Base-by-base conservation (phyloP, 2,888 invertebrate species). In the Hyposoter didymator region DNA sequence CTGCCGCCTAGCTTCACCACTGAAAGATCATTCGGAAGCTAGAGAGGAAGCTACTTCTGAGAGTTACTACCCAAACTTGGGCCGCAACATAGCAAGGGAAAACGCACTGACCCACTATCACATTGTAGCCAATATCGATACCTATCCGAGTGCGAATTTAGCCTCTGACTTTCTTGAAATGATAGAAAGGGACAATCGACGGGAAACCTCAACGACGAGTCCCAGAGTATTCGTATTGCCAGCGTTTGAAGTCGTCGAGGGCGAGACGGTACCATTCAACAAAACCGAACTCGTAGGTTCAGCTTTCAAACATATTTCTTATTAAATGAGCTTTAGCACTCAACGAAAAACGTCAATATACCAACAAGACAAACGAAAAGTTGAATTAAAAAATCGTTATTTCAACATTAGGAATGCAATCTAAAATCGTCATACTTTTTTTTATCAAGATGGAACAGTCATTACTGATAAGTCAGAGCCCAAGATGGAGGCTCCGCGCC, bases 21-120 rank as follows among this genome's bases (percentile, higher is more conserved):
- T 96, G 94, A 93, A 95, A 72, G 96, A 96, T 90, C 95, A 96
- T 87, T 88, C 93, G 10, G 94, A 95, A 0, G 95, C 96, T 0
- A 95, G n/a, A n/a, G n/a, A n/a, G n/a, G n/a, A n/a, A n/a, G n/a
- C n/a, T n/a, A n/a, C n/a, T n/a, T n/a, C n/a, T n/a, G n/a, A n/a
- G n/a, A n/a, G n/a, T n/a, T n/a, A n/a, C 95, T 98, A 98, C 93
- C 98, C 98, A 81, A 98, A 98, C 94, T 97, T 98, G 12, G 98
- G 97, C 0, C 95, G 98, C 45, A 98, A 98, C 93, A 95, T 98
- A n/a, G 98, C 98, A 0, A 95, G 98, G 66, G 97, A 97, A 90
- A 95, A 96, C 45, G 97, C 98, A 0, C 95, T 96, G 66, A 98
- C 98, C 0, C 96, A 97, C 92, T 98, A 96, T 93, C 95, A 98